phyloP scores from a whole-genome alignment of 2,113 vertebrate species.

The Motacilla alba region DNA sequence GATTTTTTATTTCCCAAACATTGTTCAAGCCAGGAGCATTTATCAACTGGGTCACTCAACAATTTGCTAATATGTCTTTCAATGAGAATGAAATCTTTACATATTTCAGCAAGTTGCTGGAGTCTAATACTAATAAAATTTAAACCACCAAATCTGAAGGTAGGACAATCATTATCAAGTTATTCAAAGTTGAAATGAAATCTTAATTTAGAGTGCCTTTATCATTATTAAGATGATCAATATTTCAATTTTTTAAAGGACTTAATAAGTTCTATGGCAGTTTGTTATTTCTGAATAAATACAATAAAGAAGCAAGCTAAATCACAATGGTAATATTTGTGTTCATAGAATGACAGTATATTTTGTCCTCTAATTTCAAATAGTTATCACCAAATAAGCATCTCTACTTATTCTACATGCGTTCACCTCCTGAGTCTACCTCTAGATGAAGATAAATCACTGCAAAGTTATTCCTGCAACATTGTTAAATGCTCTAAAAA shows the following conservation, averaged over 20 bases:
- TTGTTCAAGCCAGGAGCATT: background rate
- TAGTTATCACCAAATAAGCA: background rate
- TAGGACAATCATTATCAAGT: background rate
- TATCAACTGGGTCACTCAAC: background rate
- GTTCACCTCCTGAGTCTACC: background rate
- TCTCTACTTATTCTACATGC: background rate
- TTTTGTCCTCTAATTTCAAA: background rate
- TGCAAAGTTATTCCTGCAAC: background rate
- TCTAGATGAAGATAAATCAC: background rate
- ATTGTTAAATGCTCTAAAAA: background rate
- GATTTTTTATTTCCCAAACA: constrained; percentile 8
- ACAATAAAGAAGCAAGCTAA: background rate
- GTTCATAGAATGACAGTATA: background rate
- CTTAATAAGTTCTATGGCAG: background rate
- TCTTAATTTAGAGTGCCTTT: background rate
- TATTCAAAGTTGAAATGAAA: background rate
- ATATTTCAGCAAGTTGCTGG: background rate
- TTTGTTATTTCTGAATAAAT: background rate
- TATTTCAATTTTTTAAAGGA: background rate
- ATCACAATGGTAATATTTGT: background rate
- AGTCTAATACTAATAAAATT: background rate
- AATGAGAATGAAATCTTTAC: background rate
- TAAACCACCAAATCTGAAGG: background rate
- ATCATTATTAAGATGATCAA: background rate
- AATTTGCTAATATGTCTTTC: background rate